Percentiles rank a stretch among this genome's conserved stretches.
These are phyloP conservation scores for Drosophila simulans DNA, from an alignment of 1,140 invertebrate genomes.

Conservation along the genomic window DNA sequence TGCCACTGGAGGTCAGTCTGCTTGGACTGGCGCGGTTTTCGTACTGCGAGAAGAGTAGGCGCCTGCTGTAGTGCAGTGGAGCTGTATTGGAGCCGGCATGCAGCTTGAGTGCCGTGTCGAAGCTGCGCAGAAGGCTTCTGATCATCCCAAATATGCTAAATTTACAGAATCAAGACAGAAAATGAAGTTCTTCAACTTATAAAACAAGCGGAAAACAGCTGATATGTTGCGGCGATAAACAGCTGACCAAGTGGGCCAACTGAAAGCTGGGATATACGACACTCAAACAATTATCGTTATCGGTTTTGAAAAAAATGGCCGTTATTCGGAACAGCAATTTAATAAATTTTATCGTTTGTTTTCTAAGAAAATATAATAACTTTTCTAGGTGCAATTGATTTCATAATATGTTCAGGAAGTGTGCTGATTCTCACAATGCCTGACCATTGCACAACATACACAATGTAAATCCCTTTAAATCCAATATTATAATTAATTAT, in stretches of 20 bases:
- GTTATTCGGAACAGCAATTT: not conserved
- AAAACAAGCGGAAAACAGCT: conserved; percentile 45
- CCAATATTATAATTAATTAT: too few species aligned
- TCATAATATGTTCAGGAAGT: too few species aligned
- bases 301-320: not conserved
- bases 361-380: too few species aligned
- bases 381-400: too few species aligned
- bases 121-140: conserved; percentile 49
- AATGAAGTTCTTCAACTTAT: conserved; percentile 3
- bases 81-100: not conserved
- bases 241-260: not conserved
- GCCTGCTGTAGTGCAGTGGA: not conserved
- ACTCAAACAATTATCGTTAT: not conserved
- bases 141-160: conserved; percentile 36
- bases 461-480: too few species aligned
- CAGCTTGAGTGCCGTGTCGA: conserved; percentile 39
- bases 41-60: conserved; percentile 56
- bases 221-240: not conserved
- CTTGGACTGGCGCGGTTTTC: conserved; percentile 12
- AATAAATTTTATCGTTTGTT: not conserved
- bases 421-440: too few species aligned
- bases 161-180: not conserved
- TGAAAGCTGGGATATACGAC: not conserved
- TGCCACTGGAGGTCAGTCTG: conserved; percentile 23
- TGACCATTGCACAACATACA: too few species aligned